Percentiles rank a stretch among this genome's conserved stretches.
These are phyloP conservation scores for Caenorhabditis macrosperma DNA, from an alignment of 2,888 invertebrate genomes.

Conservation along the genomic window DNA sequence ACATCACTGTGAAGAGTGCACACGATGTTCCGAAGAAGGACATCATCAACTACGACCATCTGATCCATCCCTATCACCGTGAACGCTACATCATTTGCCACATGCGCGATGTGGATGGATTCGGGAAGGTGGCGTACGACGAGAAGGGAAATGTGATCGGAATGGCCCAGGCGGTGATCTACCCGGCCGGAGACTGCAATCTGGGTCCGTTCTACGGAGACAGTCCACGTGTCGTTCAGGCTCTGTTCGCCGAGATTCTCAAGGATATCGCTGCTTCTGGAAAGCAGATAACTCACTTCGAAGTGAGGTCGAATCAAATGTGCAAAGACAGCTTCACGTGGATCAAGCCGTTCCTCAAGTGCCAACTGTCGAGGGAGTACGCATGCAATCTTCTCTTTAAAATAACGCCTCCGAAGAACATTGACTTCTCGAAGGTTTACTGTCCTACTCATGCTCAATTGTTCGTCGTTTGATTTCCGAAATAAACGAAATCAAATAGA, in stretches of 20 bases:
- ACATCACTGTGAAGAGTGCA: conserved; percentile 13
- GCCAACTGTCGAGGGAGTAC: conserved; percentile 1
- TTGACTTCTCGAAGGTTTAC: conserved; percentile 30
- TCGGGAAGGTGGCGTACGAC: conserved; percentile 38
- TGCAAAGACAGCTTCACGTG: conserved; percentile 24
- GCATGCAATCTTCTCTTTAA: conserved; percentile 25
- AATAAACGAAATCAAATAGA: too few relatives aligned
- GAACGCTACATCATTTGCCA: conserved; percentile 26
- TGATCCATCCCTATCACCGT: conserved; percentile 29
- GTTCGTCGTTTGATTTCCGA: conserved; percentile 23
- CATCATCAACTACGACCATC: conserved; percentile 28
- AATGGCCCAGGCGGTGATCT: conserved; percentile 28
- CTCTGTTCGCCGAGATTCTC: conserved; percentile 37
- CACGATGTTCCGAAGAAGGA: conserved; percentile 18
- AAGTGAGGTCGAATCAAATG: conserved; percentile 23
- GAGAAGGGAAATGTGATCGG: conserved; percentile 35
- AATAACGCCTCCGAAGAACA: not conserved
- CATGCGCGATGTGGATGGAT: conserved; percentile 28
- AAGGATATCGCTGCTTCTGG: conserved; percentile 31
- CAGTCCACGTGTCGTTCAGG: conserved; percentile 20
- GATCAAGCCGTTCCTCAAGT: conserved; percentile 35
- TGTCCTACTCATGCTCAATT: conserved; percentile 36
- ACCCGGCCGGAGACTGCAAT: conserved; percentile 45
- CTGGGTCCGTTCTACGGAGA: conserved; percentile 42
- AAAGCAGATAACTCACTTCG: conserved; percentile 15